These are phyloP conservation scores for Cardiocondyla obscurior DNA, from an alignment of 1,140 invertebrate species.

Conservation along the genomic window DNA sequence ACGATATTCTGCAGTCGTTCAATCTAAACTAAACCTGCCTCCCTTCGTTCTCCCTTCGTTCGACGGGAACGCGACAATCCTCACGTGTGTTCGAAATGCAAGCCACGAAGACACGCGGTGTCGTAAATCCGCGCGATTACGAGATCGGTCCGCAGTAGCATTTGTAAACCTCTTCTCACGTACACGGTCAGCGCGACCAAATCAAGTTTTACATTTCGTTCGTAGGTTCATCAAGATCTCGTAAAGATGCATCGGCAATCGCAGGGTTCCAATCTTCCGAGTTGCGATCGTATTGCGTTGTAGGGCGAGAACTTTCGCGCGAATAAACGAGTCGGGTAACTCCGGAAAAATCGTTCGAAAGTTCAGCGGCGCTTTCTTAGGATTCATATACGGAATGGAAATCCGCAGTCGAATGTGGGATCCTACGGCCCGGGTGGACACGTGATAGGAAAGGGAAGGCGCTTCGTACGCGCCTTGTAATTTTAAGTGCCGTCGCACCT, in stretches of 20 bases:
- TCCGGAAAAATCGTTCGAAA: background rate
- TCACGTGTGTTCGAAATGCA: constrained; percentile 33
- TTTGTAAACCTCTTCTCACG: background rate
- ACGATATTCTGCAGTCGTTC: too few species aligned
- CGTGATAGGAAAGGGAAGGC: background rate
- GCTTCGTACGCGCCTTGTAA: constrained; percentile 65
- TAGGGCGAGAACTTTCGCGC: background rate
- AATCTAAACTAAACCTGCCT: too few species aligned
- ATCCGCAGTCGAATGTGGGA: background rate
- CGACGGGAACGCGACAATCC: constrained; percentile 43
- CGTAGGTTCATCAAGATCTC: background rate
- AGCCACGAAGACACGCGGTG: background rate
- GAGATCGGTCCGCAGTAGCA: background rate
- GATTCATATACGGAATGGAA: constrained; percentile 9
- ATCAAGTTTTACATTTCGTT: constrained; percentile 2
- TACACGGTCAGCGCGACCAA: background rate
- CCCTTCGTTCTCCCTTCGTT: constrained; percentile 29
- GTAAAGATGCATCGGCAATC: background rate
- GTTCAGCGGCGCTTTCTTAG: background rate
- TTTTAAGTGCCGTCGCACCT: constrained; percentile 61
- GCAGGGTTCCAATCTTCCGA: background rate
- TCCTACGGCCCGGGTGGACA: background rate
- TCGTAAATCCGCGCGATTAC: constrained; percentile 58
- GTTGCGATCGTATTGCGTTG: background rate
- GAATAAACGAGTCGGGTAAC: background rate